Evolutionary conservation across 2,797 vertebrate species (phyloP).

Genomic region (Micropoecilia bifurca): DNA sequence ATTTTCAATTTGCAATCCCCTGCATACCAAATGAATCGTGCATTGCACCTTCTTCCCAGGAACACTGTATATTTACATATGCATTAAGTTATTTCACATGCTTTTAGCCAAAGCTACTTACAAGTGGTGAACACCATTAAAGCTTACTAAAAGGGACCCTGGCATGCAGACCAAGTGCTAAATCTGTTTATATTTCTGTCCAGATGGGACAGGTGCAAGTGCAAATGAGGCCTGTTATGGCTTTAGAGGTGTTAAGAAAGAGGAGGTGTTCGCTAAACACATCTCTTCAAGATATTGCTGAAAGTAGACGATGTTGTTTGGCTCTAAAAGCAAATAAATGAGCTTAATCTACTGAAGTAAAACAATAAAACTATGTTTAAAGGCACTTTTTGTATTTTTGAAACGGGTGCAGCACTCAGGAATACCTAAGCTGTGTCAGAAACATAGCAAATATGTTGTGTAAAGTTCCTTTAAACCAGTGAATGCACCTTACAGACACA

Average conservation of each 20-base stretch:
- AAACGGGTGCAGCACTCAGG: background rate
- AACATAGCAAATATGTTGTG: background rate
- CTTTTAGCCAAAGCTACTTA: background rate
- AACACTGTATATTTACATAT: background rate
- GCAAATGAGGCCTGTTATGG: background rate
- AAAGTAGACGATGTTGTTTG: background rate
- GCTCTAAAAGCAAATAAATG: background rate
- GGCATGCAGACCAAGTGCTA: slow-evolving; percentile 2
- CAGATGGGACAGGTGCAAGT: background rate
- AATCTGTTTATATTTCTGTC: background rate
- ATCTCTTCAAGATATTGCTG: background rate
- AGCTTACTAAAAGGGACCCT: background rate
- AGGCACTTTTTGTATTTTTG: background rate
- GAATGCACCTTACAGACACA: background rate
- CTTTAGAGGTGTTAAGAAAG: background rate
- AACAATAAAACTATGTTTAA: background rate
- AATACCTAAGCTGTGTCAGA: background rate
- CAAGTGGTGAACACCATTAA: background rate
- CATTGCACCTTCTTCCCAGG: background rate
- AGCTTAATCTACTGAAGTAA: background rate
- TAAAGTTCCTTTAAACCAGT: background rate
- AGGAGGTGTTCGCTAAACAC: background rate
- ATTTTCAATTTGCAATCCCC: background rate
- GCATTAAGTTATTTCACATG: slow-evolving; percentile 1
- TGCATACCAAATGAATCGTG: background rate